Percentiles rank a stretch among this genome's conserved stretches.
These are phyloP conservation scores for Anastrepha obliqua DNA, from an alignment of 1,140 invertebrate species.

Conservation along the genomic window DNA sequence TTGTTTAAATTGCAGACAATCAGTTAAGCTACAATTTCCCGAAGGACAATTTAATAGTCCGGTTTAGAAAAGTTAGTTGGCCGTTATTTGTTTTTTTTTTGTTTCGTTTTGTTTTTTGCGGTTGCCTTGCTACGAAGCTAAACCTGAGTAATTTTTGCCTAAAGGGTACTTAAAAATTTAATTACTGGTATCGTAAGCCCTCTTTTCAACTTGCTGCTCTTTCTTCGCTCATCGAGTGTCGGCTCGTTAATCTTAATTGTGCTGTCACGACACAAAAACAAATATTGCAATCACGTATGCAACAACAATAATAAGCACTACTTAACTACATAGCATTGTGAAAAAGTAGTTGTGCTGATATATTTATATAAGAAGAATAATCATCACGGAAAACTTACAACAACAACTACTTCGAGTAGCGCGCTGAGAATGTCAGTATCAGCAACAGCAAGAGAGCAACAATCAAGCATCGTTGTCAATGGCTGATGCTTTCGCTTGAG, in stretches of 20 bases:
- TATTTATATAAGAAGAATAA: neutral
- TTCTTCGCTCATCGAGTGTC: neutral
- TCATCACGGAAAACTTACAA: neutral
- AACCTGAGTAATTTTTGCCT: too few relatives aligned
- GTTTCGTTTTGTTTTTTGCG: too few relatives aligned
- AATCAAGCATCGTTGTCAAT: neutral
- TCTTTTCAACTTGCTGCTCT: neutral
- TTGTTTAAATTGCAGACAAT: too few relatives aligned
- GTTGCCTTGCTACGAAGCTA: too few relatives aligned
- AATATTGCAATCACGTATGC: neutral
- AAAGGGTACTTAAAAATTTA: neutral
- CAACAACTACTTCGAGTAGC: neutral
- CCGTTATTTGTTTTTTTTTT: too few relatives aligned
- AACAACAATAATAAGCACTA: slow-evolving; percentile 4
- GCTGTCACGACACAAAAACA: slow-evolving; percentile 25
- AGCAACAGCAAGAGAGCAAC: neutral
- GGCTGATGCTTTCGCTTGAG: neutral
- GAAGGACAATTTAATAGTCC: too few relatives aligned
- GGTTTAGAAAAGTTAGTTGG: too few relatives aligned
- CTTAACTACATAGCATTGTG: neutral
- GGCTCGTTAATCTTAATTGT: slow-evolving; percentile 55
- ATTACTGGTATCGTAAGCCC: too few relatives aligned
- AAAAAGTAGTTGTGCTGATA: neutral
- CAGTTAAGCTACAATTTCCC: too few relatives aligned
- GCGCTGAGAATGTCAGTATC: neutral